Evolutionary conservation across 2,888 invertebrate genomes (phyloP), one percentile per base, ranked within the genome.

Genomic region (Dendrolimus pini): DNA sequence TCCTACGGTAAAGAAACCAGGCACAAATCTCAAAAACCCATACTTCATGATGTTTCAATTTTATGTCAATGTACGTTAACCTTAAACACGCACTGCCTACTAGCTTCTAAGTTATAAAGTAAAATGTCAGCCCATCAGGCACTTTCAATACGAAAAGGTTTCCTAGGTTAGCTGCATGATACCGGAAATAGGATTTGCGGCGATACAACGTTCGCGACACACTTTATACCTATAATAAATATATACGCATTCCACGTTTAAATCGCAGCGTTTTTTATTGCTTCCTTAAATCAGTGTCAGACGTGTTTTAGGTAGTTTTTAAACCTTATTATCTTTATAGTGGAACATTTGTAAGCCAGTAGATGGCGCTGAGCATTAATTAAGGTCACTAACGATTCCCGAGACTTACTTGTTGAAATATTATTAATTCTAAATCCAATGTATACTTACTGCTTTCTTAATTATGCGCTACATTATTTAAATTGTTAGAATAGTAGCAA

Each of bases 161-260:
- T 57, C 56, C n/a, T 52, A 55, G 54, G 14, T 54, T 52, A 60
- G 59, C 54, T 55, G 41, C 56, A 60, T 60, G 68, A 71, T 62
- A 55, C 61, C 67, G 70, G 70, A 71, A 71, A 70, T 71, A 64
- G 65, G 60, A 65, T 71, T 67, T 63, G 62, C 62, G 55, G 54
- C 54, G 56, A 41, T 57, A 59, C 57, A 59, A 58, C 57, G 59
- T 54, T 52, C 53, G 56, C 55, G 54, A 60, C 52, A 57, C 60
- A 56, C 56, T 60, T 59, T 60, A 9, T 47, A 47, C 9, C 60
- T 61, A 56, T 65, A 56, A 59, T 13, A 62, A 56, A 54, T 41
- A n/a, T n/a, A n/a, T n/a, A 56, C 61, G 53, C 62, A 63, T 60
- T 57, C 1, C 52, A n/a, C 6, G 8, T 0, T 1, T 0, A 0